Conservation (phyloP, 2,113 vertebrate species). For the Neogobius melanostomus region DNA sequence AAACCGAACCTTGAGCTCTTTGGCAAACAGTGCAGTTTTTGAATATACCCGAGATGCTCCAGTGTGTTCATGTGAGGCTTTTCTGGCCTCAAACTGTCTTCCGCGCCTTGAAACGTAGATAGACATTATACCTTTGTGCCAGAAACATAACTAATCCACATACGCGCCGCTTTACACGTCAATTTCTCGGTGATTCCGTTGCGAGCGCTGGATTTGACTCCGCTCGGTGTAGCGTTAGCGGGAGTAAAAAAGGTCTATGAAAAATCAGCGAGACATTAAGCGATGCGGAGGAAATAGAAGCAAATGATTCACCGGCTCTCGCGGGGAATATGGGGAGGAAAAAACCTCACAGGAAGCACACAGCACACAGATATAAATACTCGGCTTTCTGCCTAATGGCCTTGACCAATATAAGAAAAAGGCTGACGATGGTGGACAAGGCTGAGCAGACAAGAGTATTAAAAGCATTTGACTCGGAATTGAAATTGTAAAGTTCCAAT, state of each 20-base stretch:
- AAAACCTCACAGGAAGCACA: slow-evolving; percentile 31
- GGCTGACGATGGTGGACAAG: slow-evolving; percentile 56
- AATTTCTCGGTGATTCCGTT: slow-evolving; percentile 1
- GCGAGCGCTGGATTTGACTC: slow-evolving; percentile 1
- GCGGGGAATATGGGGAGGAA: slow-evolving; percentile 46
- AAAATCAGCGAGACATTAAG: slow-evolving; percentile 57
- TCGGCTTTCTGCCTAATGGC: slow-evolving; percentile 60
- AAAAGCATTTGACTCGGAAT: too few species aligned
- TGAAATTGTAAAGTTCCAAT: too few species aligned
- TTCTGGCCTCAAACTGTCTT: not conserved
- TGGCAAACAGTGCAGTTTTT: not conserved
- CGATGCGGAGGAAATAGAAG: slow-evolving; percentile 54
- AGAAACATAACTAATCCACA: slow-evolving; percentile 1
- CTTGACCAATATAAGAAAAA: slow-evolving; percentile 69
- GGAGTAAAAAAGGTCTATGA: slow-evolving; percentile 12
- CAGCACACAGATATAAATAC: slow-evolving; percentile 30
- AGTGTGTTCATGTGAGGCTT: not conserved
- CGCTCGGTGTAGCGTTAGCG: slow-evolving; percentile 12
- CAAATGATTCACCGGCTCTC: slow-evolving; percentile 56
- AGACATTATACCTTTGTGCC: not conserved
- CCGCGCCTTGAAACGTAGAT: not conserved
- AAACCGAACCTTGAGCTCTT: not conserved
- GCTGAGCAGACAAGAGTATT: slow-evolving; percentile 10
- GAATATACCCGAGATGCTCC: not conserved
- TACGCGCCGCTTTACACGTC: not conserved